Evolutionary conservation across 2,113 vertebrate genomes (phyloP).

Genomic region (Rhinolophus sinicus): DNA sequence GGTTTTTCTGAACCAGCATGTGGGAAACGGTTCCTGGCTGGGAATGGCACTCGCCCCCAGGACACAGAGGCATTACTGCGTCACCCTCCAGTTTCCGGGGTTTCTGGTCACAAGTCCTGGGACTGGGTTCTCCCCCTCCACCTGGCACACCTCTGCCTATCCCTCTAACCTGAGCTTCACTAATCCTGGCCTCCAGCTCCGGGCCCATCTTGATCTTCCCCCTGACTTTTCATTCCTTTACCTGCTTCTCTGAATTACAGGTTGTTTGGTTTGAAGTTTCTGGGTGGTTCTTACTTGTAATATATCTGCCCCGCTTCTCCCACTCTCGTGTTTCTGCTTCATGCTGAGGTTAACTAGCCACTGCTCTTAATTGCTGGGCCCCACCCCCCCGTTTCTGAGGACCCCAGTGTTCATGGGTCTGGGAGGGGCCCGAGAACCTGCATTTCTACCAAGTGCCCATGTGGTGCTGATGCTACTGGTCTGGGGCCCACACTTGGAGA

Average conservation of each 20-base stretch:
- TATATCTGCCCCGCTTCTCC: no score
- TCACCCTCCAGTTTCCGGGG: fast-evolving
- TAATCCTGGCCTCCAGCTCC: not conserved
- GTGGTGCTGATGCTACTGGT: no score
- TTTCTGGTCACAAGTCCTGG: not conserved
- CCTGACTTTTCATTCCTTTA: not conserved
- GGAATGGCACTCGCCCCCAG: not conserved
- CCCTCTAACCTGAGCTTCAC: no score
- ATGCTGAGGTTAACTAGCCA: no score
- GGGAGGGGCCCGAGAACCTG: no score
- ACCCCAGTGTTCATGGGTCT: not conserved
- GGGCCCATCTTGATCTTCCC: not conserved
- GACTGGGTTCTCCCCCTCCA: no score
- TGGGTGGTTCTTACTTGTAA: no score
- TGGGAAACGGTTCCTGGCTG: not conserved
- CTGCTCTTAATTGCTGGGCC: no score
- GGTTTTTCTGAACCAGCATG: not conserved
- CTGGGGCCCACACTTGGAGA: not conserved
- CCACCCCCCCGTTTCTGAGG: no score
- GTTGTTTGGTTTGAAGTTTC: no score
- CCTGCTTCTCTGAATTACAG: not conserved
- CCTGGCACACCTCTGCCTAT: not conserved
- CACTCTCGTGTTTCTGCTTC: not conserved
- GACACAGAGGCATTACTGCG: fast-evolving
- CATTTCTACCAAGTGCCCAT: no score